A percentile compares a stretch with the other conserved stretches of the same genome.
These are phyloP conservation scores for Corythaixoides concolor DNA, from an alignment of 2,113 vertebrate species.

Conservation along the genomic window DNA sequence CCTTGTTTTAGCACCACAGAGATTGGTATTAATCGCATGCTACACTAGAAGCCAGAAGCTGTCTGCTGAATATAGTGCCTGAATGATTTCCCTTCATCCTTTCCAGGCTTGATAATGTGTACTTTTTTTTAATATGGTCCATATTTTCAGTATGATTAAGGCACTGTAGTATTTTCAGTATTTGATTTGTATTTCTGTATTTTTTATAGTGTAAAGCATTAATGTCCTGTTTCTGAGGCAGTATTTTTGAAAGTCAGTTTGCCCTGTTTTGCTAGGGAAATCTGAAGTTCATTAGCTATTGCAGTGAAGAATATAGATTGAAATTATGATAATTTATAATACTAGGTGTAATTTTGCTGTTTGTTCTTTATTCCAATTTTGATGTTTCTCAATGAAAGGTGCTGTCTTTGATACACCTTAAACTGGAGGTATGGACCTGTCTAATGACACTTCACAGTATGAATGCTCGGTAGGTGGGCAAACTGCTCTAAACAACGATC, in stretches of 20 bases:
- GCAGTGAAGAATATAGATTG: not conserved
- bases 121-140: not conserved
- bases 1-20: not conserved
- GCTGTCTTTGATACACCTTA: constrained; percentile 33
- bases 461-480: not conserved
- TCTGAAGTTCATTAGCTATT: not conserved
- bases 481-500: not conserved
- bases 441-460: not conserved
- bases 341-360: not conserved
- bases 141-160: not conserved
- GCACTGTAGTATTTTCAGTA: not conserved
- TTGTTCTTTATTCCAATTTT: not conserved
- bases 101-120: not conserved
- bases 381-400: constrained; percentile 1
- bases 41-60: not conserved
- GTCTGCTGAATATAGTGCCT: not conserved
- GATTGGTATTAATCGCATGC: not conserved
- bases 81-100: not conserved
- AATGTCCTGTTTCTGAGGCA: not conserved
- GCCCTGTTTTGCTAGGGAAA: not conserved
- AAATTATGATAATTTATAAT: constrained; percentile 19
- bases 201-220: not conserved
- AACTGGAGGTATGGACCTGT: not conserved
- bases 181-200: not conserved
- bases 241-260: not conserved